Percentiles rank a stretch among this genome's conserved stretches.
These are phyloP conservation scores for Glyphotaelius pellucidus DNA, from an alignment of 2,888 invertebrate genomes.

Conservation along the genomic window DNA sequence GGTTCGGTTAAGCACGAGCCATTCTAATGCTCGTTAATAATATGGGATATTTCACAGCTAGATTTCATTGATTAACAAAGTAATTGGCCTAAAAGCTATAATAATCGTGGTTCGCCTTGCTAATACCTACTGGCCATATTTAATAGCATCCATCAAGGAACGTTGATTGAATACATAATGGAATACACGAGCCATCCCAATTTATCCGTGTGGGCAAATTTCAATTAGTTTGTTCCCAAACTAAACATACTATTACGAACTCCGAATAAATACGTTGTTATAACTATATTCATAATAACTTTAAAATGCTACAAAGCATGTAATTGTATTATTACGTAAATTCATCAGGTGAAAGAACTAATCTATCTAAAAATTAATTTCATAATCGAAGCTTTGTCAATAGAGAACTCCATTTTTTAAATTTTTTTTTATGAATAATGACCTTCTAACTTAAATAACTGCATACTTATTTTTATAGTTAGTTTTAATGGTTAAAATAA, in stretches of 20 bases:
- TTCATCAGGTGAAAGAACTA: too few relatives aligned
- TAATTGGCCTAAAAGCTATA: not conserved
- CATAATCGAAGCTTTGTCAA: too few relatives aligned
- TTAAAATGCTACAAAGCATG: not conserved
- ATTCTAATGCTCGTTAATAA: not conserved
- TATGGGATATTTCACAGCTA: not conserved
- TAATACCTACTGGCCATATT: not conserved
- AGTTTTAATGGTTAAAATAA: too few relatives aligned
- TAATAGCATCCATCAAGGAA: not conserved
- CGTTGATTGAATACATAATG: not conserved
- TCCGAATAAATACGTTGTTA: not conserved
- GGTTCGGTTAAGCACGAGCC: too few relatives aligned
- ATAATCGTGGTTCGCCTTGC: not conserved
- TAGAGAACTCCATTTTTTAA: too few relatives aligned
- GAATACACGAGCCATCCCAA: not conserved
- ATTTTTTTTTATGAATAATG: too few relatives aligned
- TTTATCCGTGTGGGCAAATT: not conserved
- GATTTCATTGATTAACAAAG: not conserved
- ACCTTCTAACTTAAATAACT: too few relatives aligned
- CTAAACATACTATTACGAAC: not conserved
- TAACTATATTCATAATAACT: not conserved
- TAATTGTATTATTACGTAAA: too few relatives aligned
- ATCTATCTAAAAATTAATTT: too few relatives aligned
- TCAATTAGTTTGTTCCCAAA: not conserved
- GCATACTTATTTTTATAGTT: too few relatives aligned